Percentiles rank a stretch among this genome's conserved stretches.
These are phyloP conservation scores for Tetragonula clypearis DNA, from an alignment of 1,140 invertebrate species.

Conservation along the genomic window DNA sequence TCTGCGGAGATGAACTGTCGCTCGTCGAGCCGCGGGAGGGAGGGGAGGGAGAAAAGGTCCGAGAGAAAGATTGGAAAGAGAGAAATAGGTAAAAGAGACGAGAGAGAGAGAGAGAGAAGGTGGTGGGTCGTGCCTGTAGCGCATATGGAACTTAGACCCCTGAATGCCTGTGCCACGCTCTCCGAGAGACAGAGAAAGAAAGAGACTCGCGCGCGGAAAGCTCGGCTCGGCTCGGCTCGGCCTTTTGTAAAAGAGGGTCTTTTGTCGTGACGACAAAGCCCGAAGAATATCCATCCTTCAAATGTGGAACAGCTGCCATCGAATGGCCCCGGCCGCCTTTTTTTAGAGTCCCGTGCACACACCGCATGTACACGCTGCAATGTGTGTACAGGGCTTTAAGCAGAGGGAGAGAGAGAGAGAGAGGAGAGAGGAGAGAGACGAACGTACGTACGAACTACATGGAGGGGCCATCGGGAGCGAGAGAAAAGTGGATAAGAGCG, in stretches of 20 bases:
- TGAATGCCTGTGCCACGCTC: slow-evolving; percentile 53
- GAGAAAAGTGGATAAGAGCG: slow-evolving; percentile 15
- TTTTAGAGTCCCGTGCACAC: slow-evolving; percentile 65
- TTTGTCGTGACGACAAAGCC: slow-evolving; percentile 79
- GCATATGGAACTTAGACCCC: slow-evolving; percentile 60
- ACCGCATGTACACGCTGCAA: slow-evolving; percentile 44
- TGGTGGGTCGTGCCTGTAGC: slow-evolving; percentile 7
- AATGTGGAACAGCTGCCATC: slow-evolving; percentile 81
- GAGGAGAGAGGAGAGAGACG: slow-evolving; percentile 3
- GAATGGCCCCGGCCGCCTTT: slow-evolving; percentile 72
- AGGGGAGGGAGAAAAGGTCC: background rate
- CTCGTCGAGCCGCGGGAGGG: background rate
- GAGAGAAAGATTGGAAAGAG: slow-evolving; percentile 10
- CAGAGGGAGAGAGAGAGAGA: background rate
- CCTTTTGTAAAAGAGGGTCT: slow-evolving; percentile 76
- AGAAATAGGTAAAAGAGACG: slow-evolving; percentile 21
- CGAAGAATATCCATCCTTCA: slow-evolving; percentile 80
- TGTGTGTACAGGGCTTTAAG: slow-evolving; percentile 56
- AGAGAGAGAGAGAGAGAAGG: background rate
- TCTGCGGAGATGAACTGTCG: background rate
- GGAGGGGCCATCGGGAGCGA: slow-evolving; percentile 14
- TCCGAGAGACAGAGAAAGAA: slow-evolving; percentile 43
- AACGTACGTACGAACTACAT: background rate
- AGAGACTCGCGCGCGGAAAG: slow-evolving; percentile 60
- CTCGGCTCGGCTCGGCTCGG: slow-evolving; percentile 66